Evolutionary conservation across 2,888 invertebrate genomes (phyloP), one percentile per base, ranked within the genome.

Genomic region (Diogma glabrata): DNA sequence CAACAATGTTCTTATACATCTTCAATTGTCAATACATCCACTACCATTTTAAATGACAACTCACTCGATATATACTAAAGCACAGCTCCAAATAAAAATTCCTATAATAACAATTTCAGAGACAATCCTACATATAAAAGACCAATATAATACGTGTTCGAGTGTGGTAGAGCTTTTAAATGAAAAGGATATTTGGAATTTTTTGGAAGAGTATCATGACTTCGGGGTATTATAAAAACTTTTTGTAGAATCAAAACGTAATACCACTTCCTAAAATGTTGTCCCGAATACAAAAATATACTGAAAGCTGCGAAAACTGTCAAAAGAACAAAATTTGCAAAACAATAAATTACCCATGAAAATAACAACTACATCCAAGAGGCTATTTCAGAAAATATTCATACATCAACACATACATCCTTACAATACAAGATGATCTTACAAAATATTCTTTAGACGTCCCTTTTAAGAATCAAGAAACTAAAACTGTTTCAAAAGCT

Each of bases 351-450:
- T 28, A 12, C 28, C 28, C 28, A 28, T 28, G 3, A 28, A 28
- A 28, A 28, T 28, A 9, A 28, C 28, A 9, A 28, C 10, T n/a
- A 28, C 28, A 28, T 28, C 28, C 3, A 28, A 28, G 9, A 28
- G 28, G n/a, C 28, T n/a, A n/a, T n/a, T n/a, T n/a, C n/a, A n/a
- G n/a, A n/a, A n/a, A n/a, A n/a, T n/a, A n/a, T n/a, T n/a, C n/a
- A n/a, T n/a, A 38, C 16, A 8, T 9, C n/a, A 38, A 38, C 16
- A 38, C n/a, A n/a, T 33, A 33, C 33, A 50, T 22, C 48, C n/a
- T 67, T 12, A 64, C 64, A 0, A 14, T 63, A 3, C 62, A 63
- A 57, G 63, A 65, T 45, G 62, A 64, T 52, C 50, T 64, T 6
- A 60, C 63, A 0, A 65, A 66, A 60, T 67, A 57, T 54, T 59